These are phyloP conservation scores for Drosophila rellima DNA, from an alignment of 2,888 invertebrate species.

Conservation along the genomic window DNA sequence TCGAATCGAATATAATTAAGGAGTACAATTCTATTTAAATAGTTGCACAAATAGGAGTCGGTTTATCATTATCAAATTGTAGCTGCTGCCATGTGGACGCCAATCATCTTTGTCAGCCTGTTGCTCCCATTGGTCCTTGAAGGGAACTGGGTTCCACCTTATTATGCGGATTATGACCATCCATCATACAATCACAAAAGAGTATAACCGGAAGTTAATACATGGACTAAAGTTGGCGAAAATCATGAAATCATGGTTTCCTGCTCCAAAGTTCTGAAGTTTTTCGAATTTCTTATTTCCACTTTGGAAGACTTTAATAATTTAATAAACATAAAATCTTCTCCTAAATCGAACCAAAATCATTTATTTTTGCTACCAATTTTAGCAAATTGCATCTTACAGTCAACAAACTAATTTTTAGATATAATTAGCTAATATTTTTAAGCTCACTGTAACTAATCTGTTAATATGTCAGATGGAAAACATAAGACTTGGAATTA, in stretches of 20 bases:
- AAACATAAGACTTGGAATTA: neutral
- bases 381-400: too few species aligned
- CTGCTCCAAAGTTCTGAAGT: neutral
- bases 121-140: neutral
- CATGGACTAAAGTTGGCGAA: neutral
- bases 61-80: neutral
- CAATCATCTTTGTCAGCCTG: neutral
- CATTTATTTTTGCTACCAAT: too few species aligned
- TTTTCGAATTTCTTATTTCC: too few species aligned
- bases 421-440: too few species aligned
- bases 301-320: too few species aligned
- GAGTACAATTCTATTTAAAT: neutral
- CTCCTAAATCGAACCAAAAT: too few species aligned
- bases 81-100: neutral
- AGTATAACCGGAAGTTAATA: too few species aligned
- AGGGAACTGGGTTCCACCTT: neutral
- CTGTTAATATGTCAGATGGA: neutral
- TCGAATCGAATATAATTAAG: neutral
- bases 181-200: too few species aligned
- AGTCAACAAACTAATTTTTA: too few species aligned
- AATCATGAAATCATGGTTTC: neutral
- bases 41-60: neutral
- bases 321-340: too few species aligned
- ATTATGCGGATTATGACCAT: too few species aligned
- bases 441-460: neutral